These are phyloP conservation scores for Epinotia brunnichana DNA, from an alignment of 2,888 invertebrate species.

Conservation along the genomic window DNA sequence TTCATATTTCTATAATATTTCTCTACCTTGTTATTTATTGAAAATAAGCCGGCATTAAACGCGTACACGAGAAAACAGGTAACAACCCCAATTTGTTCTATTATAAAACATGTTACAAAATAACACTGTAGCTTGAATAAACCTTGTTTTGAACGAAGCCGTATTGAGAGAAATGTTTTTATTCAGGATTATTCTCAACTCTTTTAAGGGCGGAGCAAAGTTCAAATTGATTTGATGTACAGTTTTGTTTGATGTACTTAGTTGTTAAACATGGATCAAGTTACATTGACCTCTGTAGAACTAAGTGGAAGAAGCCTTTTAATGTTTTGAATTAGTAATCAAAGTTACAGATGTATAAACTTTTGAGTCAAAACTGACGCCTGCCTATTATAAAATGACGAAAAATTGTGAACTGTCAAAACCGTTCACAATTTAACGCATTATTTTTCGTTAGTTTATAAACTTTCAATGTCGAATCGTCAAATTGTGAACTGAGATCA, in stretches of 20 bases:
- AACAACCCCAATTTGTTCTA: not conserved
- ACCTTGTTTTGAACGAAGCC: not conserved
- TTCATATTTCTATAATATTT: not conserved
- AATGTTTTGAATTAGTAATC: conserved; percentile 14
- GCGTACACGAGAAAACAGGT: not conserved
- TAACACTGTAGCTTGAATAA: not conserved
- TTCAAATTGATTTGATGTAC: not conserved
- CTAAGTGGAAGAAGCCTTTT: conserved; percentile 3
- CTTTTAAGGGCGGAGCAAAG: not conserved
- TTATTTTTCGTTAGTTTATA: no score
- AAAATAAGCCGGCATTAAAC: not conserved
- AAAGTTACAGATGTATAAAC: conserved; percentile 5
- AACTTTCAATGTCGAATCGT: no score
- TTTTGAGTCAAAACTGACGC: no score
- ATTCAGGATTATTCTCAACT: not conserved
- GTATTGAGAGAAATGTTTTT: not conserved
- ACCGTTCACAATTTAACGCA: no score
- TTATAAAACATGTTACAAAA: not conserved
- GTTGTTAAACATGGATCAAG: conserved; percentile 3
- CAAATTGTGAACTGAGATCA: no score
- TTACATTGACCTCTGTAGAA: not conserved
- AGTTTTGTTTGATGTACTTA: no score
- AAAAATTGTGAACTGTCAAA: no score
- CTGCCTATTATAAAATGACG: no score
- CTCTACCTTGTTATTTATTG: not conserved